phyloP scores from a whole-genome alignment of 2,113 vertebrate genomes.

The Callipepla californica region DNA sequence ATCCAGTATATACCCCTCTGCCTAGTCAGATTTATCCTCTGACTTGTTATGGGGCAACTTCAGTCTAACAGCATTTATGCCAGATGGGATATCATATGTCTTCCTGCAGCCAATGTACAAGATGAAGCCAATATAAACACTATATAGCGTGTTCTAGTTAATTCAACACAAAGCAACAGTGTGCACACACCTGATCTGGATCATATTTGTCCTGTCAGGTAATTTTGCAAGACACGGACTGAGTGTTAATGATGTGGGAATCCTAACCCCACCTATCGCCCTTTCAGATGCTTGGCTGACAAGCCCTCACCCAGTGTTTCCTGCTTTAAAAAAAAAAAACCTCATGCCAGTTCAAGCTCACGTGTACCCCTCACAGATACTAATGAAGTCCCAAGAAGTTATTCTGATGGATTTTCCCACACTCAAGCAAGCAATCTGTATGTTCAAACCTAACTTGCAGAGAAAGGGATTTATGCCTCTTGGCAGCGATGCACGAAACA shows the following conservation, averaged over 20 bases:
- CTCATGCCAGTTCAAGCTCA: not conserved
- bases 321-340: not conserved
- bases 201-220: slow-evolving; percentile 25
- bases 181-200: not conserved
- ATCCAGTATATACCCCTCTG: not conserved
- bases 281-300: not conserved
- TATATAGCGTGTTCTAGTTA: slow-evolving; percentile 5
- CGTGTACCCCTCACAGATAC: not conserved
- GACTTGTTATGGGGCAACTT: slow-evolving; percentile 25
- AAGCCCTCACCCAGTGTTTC: not conserved
- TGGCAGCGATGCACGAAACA: not conserved
- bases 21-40: not conserved
- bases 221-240: not conserved
- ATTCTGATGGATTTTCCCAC: not conserved
- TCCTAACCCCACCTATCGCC: slow-evolving; percentile 13
- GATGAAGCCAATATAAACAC: slow-evolving; percentile 28
- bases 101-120: slow-evolving; percentile 12
- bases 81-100: slow-evolving; percentile 9
- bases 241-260: not conserved
- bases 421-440: not conserved
- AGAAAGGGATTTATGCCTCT: not conserved
- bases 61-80: slow-evolving; percentile 9
- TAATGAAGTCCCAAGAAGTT: not conserved
- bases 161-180: slow-evolving; percentile 33
- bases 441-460: not conserved